Base-by-base conservation (phyloP, 1,140 invertebrate genomes). In the Hyles vespertilio region DNA sequence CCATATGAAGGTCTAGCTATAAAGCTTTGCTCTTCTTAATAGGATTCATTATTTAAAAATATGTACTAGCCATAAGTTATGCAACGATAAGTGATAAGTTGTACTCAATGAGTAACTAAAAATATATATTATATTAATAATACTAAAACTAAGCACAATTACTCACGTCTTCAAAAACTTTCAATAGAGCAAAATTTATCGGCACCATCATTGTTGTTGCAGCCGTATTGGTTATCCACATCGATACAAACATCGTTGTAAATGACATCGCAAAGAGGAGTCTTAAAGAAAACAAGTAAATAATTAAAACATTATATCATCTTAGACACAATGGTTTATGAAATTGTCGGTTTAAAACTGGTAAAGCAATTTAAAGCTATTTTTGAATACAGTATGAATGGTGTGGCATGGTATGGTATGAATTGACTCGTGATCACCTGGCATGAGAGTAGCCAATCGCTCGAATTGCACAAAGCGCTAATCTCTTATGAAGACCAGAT, bases 211-310 rank as follows among this genome's bases (percentile, higher is more conserved):
- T 94, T 3, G 94, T 93, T 0, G 93, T 93, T 8, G 94, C 92
- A 0, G 94, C 94, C 1, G 94, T 94, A 67, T 96, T 95, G 0
- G 92, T 93, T 12, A 95, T 94, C 94, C 94, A 95, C 93, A 95
- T 94, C 1, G 93, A 94, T 32, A 95, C 82, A 51, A 95, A 92
- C 79, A 92, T 93, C 0, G 93, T 94, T 0, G 94, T 93, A 2
- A 84, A 64, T 80, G 94, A 92, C 22, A 95, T 81, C 3, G 94
- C 94, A 48, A 93, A 89, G 65, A 95, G 91, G 45, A 95, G 75
- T 69, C 91, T 92, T 53, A 34, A 76, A 74, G 45, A 59, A 43
- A 4, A 45, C 36, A 40, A 22, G 22, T 22, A 22, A 22, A 22
- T 22, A 22, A 22, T 22, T 22, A 22, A 22, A 0, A 22, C 22